These are phyloP conservation scores for Triplophysa rosa DNA, from an alignment of 2,113 vertebrate genomes.

Conservation along the genomic window DNA sequence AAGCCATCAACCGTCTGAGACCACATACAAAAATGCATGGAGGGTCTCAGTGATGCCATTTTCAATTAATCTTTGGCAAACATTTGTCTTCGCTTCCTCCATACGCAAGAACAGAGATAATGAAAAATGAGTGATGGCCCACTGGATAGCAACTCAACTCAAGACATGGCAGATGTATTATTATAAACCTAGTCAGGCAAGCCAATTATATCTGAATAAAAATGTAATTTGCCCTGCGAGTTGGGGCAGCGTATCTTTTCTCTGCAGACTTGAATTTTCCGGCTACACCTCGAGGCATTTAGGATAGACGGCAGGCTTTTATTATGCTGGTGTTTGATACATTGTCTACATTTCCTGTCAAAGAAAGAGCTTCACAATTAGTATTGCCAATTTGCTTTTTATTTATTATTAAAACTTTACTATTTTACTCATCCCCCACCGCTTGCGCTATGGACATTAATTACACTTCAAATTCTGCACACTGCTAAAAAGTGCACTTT, in stretches of 20 bases:
- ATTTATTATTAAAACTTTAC: no score
- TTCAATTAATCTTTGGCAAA: slow-evolving; percentile 75
- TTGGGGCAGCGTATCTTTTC: slow-evolving; percentile 48
- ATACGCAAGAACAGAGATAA: slow-evolving; percentile 52
- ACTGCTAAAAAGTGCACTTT: no score
- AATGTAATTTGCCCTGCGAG: slow-evolving; percentile 57
- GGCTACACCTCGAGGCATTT: slow-evolving; percentile 13
- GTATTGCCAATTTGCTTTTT: no score
- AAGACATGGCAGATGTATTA: slow-evolving; percentile 57
- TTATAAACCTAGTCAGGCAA: slow-evolving; percentile 54
- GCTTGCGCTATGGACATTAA: no score
- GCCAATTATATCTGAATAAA: slow-evolving; percentile 62
- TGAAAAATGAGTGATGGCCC: slow-evolving; percentile 55
- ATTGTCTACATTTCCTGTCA: slow-evolving; percentile 1
- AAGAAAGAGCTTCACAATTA: no score
- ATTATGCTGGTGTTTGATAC: slow-evolving; percentile 3
- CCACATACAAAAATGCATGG: neutral
- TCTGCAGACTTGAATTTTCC: neutral
- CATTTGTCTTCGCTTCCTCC: slow-evolving; percentile 65
- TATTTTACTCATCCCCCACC: no score
- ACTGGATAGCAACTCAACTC: slow-evolving; percentile 40
- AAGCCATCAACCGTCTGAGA: slow-evolving; percentile 6
- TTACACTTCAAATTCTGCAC: no score
- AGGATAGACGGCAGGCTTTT: neutral
- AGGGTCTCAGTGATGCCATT: slow-evolving; percentile 70